Evolutionary conservation across 2,113 vertebrate genomes (phyloP), one percentile per base, ranked within the genome.

Genomic region (Planiliza haematocheilus): DNA sequence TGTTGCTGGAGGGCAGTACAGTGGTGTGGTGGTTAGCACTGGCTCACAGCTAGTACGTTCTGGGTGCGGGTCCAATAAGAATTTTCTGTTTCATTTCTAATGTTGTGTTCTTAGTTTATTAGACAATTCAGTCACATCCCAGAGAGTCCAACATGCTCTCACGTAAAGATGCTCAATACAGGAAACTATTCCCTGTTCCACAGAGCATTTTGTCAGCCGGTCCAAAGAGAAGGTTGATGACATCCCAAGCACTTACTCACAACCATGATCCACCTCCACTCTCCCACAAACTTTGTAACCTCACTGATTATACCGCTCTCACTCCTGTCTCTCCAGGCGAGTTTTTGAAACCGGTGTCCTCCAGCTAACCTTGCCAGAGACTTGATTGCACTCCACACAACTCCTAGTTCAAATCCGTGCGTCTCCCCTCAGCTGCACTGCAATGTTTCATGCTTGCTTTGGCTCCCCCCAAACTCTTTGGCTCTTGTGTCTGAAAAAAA

Each of bases 281-380:
- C 74, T 84, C 79, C 81, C 79, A 77, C 74, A 84, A 84, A 88
- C 86, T 68, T 71, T 72, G 53, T 70, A 87, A 81, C 86, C 69
- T 71, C 48, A 7, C 81, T 70, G 74, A 90, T 87, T 87, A 75
- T 74, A n/a, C 68, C 55, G 30, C 5, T 74, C 71, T 85, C 49
- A 39, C 67, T 77, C 43, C n/a, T 37, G 73, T 79, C 63, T 82
- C 74, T 66, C n/a, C 77, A 56, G 66, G 79, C 2, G 1, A 61
- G 50, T 77, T 71, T 80, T 73, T 63, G n/a, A 74, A 75, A 70
- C 52, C 13, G 30, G 46, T 81, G 86, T 89, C 87, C 87, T 89
- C 86, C 45, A 76, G 74, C 64, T 82, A 65, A 88, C 84, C 87
- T 84, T 82, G 60, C 43, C 57, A 9, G 57, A 79, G 68, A 64